These are phyloP conservation scores for Malurus elegans DNA, from an alignment of 2,113 vertebrate genomes.

Conservation along the genomic window DNA sequence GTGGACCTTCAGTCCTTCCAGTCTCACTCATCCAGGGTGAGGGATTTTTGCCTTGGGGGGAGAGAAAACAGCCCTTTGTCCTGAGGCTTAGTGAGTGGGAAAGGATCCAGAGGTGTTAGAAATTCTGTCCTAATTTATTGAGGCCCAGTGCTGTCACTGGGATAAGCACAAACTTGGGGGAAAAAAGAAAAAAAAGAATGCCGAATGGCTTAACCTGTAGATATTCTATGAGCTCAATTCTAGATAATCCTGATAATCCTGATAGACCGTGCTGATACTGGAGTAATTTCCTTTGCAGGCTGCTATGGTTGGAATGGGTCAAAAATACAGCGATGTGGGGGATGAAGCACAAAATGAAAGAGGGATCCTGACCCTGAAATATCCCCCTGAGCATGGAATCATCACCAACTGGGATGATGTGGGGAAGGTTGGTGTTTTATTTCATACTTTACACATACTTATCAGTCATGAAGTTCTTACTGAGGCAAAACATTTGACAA, in stretches of 20 bases:
- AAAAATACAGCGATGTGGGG: constrained; percentile 16
- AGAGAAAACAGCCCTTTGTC: neutral
- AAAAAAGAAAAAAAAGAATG: neutral
- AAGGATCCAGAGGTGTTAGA: neutral
- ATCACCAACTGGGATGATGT: constrained; percentile 27
- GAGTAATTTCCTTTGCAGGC: constrained; percentile 61
- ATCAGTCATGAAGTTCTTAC: neutral
- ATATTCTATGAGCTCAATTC: neutral
- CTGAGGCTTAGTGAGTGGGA: neutral
- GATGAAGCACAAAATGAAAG: constrained; percentile 13
- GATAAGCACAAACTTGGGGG: neutral
- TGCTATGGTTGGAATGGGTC: constrained; percentile 82
- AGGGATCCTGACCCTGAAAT: constrained; percentile 2
- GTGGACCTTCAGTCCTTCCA: neutral
- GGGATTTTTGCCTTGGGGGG: neutral
- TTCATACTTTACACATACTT: neutral
- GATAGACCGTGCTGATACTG: neutral
- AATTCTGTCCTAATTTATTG: constrained; percentile 29
- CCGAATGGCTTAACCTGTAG: neutral
- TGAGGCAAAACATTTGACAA: neutral
- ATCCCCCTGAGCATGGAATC: constrained; percentile 10
- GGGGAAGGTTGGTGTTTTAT: neutral
- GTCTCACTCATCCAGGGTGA: neutral
- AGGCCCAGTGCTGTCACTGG: neutral
- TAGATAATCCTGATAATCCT: neutral